phyloP scores from a whole-genome alignment of 2,888 invertebrate species.

The Steinernema scapterisci region DNA sequence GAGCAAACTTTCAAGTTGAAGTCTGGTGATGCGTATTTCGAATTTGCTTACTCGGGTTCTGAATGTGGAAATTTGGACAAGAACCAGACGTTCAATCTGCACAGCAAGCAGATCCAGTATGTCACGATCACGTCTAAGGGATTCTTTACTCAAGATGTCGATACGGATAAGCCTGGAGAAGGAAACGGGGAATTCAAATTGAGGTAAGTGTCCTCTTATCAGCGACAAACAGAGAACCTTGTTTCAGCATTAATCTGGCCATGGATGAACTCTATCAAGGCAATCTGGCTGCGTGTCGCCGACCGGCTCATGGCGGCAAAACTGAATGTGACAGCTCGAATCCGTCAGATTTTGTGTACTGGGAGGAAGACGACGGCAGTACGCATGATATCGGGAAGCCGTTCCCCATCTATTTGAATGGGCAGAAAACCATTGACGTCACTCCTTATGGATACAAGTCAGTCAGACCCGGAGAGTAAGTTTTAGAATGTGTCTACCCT shows the following conservation, averaged over 20 bases:
- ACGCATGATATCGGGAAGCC: constrained; percentile 7
- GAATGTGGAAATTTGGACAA: neutral
- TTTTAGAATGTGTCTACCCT: neutral
- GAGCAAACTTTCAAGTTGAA: constrained; percentile 10
- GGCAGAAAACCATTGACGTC: neutral
- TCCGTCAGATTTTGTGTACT: constrained; percentile 60
- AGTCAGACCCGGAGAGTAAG: constrained; percentile 58
- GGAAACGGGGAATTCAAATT: constrained; percentile 59
- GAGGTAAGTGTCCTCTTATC: constrained; percentile 39
- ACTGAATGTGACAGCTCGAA: constrained; percentile 54
- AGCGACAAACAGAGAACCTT: neutral
- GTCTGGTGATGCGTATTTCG: neutral
- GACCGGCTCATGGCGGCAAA: neutral
- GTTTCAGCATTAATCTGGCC: constrained; percentile 47
- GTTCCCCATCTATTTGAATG: neutral
- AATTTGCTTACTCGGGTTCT: neutral
- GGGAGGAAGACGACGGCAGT: constrained; percentile 48
- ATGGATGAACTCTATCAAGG: constrained; percentile 42
- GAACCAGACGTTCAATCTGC: too few relatives aligned
- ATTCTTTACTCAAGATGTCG: neutral
- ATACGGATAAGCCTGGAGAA: constrained; percentile 51
- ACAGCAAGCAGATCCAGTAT: constrained; percentile 32
- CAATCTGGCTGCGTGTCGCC: constrained; percentile 57
- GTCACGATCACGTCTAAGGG: constrained; percentile 33
- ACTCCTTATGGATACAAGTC: constrained; percentile 50